These are phyloP conservation scores for Gymnorhina tibicen DNA, from an alignment of 2,113 vertebrate species.

Conservation along the genomic window DNA sequence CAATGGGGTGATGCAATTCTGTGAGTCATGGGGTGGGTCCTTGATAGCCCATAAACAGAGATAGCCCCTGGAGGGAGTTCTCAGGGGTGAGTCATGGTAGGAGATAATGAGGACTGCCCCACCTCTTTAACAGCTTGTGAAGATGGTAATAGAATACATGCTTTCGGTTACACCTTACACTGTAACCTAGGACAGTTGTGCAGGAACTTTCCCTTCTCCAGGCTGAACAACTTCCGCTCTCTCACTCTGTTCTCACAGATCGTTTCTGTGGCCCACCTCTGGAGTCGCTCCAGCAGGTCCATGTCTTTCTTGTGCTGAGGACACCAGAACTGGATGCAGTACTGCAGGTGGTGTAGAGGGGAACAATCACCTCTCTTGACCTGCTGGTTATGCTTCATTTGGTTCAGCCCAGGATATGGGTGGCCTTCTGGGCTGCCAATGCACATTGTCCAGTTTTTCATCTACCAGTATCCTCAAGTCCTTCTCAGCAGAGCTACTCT, in stretches of 20 bases:
- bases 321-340: not conserved
- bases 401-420: not conserved
- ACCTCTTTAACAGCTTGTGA: too few relatives aligned
- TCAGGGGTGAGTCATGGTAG: too few relatives aligned
- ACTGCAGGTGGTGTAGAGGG: not conserved
- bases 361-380: not conserved
- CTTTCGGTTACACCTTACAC: too few relatives aligned
- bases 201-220: not conserved
- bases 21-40: too few relatives aligned
- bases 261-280: not conserved
- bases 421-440: not conserved
- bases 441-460: not conserved
- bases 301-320: not conserved
- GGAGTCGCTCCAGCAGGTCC: not conserved
- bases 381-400: not conserved
- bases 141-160: too few relatives aligned
- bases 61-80: too few relatives aligned
- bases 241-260: not conserved
- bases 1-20: too few relatives aligned
- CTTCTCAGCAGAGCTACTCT: not conserved
- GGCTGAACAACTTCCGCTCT: not conserved
- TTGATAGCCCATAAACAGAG: too few relatives aligned
- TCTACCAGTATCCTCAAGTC: not conserved
- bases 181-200: not conserved
- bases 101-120: too few relatives aligned